phyloP scores from a whole-genome alignment of 2,113 vertebrate genomes.

The Epinephelus moara region DNA sequence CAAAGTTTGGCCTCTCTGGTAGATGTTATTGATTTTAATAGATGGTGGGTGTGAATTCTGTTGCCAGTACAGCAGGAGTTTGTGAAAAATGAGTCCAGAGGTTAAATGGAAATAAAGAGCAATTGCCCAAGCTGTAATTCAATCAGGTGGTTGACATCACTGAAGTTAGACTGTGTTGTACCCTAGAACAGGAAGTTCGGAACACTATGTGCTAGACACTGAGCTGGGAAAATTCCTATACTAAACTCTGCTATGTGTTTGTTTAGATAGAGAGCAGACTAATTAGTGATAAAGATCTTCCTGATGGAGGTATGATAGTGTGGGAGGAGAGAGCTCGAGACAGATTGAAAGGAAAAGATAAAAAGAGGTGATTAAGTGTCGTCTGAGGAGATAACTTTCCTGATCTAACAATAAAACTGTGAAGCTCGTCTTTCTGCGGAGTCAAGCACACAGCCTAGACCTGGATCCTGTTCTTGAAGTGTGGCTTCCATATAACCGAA shows the following conservation, averaged over 20 bases:
- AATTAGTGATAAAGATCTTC: constrained; percentile 69
- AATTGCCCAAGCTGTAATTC: neutral
- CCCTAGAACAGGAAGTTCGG: neutral
- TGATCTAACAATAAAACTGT: neutral
- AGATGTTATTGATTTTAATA: neutral
- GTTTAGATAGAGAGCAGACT: constrained; percentile 49
- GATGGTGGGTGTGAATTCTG: neutral
- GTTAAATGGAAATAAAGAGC: neutral
- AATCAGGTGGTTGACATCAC: neutral
- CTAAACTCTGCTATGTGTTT: constrained; percentile 47
- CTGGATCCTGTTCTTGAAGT: neutral
- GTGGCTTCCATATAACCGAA: neutral
- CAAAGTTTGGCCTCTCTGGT: neutral
- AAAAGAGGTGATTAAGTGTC: neutral
- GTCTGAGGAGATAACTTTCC: neutral
- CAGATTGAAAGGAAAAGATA: constrained; percentile 16
- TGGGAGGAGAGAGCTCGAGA: neutral
- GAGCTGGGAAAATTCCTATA: neutral
- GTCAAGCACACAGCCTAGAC: neutral
- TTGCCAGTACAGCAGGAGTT: neutral
- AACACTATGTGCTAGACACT: neutral
- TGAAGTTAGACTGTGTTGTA: neutral
- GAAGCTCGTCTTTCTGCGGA: neutral
- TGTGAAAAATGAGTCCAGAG: neutral
- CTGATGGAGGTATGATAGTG: constrained; percentile 45